Base-by-base conservation (phyloP, 2,113 vertebrate genomes). In the Podarcis raffonei region DNA sequence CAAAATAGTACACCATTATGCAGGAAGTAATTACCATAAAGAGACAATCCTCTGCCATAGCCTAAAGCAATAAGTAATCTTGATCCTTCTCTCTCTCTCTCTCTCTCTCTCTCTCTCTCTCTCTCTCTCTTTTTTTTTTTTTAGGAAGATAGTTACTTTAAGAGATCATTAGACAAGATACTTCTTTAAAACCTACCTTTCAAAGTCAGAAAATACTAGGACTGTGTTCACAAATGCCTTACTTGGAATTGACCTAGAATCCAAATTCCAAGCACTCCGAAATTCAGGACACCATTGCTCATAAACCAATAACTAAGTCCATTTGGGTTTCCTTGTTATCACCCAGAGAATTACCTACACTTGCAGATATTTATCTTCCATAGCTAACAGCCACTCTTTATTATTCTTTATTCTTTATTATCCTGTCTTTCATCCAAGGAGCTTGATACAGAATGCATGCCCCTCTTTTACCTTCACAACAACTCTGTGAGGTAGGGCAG, bases 11-110 rank as follows among this genome's bases (percentile, higher is more conserved):
- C 66, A 85, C 83, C 74, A 76, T 18, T 87, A 90, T 74, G 72
- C 89, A 94, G 91, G 74, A 91, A 96, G 92, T 92, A 87, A 94
- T 90, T 94, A 94, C 92, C 90, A 81, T 88, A 72, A 87, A 93
- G 57, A 90, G 35, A 83, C 79, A 92, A 90, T 94, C 84, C 92
- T 88, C 72, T 87, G 66, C 84, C 81, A 87, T 83, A 93, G 91
- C 92, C 94, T 91, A 32, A 89, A 94, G 94, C 89, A 27, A 75
- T 90, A 91, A 90, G 75, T 91, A 89, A 42, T 90, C 87, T 89
- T 18, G n/a, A 86, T 79, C 69, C 57, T 20, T 39, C 13, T n/a
- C 42, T 1, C 42, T 48, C 42, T 53, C 48, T 12, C 48, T 59
- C 89, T 87, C 89, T 82, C 69, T 79, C 42, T 42, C 42, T 42